These are phyloP conservation scores for Arvicanthis niloticus DNA, from an alignment of 2,113 vertebrate species.

Conservation along the genomic window DNA sequence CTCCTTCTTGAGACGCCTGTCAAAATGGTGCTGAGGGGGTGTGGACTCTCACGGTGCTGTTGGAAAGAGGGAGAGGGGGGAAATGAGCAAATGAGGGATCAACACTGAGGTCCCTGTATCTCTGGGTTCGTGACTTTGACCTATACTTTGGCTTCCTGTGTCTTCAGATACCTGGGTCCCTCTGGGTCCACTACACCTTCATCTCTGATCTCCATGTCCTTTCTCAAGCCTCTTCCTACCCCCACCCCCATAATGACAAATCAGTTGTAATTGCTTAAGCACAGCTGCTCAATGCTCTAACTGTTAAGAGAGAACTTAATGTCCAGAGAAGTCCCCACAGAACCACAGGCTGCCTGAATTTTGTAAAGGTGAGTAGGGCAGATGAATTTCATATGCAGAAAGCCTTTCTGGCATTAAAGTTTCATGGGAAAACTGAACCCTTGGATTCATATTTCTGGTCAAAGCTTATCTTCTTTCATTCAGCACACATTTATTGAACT, in stretches of 20 bases:
- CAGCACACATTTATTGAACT: conserved; percentile 61
- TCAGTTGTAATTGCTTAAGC: conserved; percentile 75
- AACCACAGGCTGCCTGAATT: conserved; percentile 71
- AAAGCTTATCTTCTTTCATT: conserved; percentile 72
- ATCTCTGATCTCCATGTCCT: neutral
- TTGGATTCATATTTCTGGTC: conserved; percentile 68
- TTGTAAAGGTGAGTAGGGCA: conserved; percentile 74
- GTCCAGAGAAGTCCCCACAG: conserved; percentile 77
- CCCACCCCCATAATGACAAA: conserved; percentile 48
- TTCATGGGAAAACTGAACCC: conserved; percentile 73
- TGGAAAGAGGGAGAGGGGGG: neutral
- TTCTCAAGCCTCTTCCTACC: neutral
- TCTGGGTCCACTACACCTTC: neutral
- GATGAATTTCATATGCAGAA: conserved; percentile 78
- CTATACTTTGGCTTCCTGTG: accelerated
- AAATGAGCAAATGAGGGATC: neutral
- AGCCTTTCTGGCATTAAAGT: conserved; percentile 78
- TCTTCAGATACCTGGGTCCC: neutral
- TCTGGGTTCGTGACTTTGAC: neutral
- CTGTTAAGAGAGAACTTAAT: conserved; percentile 77
- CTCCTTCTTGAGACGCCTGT: conserved; percentile 56
- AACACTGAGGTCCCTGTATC: neutral
- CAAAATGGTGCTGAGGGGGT: conserved; percentile 26
- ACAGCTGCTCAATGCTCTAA: conserved; percentile 71
- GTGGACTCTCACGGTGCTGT: neutral